A percentile compares a stretch with the other conserved stretches of the same genome.
Evolutionary conservation across 2,888 invertebrate genomes (phyloP).

Genomic region (Romanomermis culicivorax): DNA sequence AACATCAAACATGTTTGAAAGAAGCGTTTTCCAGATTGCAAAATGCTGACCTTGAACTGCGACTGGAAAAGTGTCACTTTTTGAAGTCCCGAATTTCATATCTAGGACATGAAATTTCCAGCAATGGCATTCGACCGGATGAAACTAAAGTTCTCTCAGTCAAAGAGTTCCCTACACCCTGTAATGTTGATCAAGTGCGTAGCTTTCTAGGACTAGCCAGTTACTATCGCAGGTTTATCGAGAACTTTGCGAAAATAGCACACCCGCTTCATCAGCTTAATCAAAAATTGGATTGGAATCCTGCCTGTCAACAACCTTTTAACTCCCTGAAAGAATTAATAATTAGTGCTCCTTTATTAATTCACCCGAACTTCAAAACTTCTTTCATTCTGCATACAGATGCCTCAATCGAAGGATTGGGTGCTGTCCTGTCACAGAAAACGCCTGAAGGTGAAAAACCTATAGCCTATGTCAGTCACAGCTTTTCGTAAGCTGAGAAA

Average conservation of each 20-base stretch:
- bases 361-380: slow-evolving; percentile 13
- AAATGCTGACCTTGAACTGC: neutral
- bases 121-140: neutral
- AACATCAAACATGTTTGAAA: neutral
- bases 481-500: too few species aligned
- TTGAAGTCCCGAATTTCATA: neutral
- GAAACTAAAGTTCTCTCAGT: neutral
- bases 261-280: slow-evolving; percentile 14
- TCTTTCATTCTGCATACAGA: too few species aligned
- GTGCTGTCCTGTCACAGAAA: slow-evolving; percentile 17
- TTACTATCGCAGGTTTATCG: slow-evolving; percentile 13
- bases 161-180: neutral
- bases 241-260: slow-evolving; percentile 13
- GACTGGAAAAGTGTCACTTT: neutral
- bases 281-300: too few species aligned
- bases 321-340: slow-evolving; percentile 10
- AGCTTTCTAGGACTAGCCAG: slow-evolving; percentile 15
- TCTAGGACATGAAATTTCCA: neutral
- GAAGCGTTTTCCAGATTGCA: neutral
- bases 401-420: slow-evolving; percentile 18
- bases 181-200: slow-evolving; percentile 11
- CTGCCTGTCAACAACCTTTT: slow-evolving; percentile 11
- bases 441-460: slow-evolving; percentile 12
- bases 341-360: slow-evolving; percentile 13
- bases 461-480: slow-evolving; percentile 17